Conservation (phyloP, 2,888 invertebrate species). For the Caenorhabditis sp. region DNA sequence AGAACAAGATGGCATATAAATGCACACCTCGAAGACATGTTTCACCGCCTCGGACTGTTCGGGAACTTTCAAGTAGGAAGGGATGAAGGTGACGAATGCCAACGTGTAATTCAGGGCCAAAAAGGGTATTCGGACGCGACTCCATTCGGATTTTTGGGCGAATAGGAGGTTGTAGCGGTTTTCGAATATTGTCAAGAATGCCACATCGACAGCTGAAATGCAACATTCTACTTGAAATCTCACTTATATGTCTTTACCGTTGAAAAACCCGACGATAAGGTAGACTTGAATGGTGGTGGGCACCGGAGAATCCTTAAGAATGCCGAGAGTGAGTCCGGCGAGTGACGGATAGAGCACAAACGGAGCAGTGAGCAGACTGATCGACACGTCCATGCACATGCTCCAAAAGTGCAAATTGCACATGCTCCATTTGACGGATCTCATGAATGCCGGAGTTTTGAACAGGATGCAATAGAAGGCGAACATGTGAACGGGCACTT, state of each 20-base stretch:
- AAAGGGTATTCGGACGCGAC: background rate
- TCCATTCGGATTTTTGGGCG: background rate
- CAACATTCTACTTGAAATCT: too few relatives aligned
- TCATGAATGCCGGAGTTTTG: background rate
- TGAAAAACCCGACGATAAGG: background rate
- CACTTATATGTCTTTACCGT: background rate
- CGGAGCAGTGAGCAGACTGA: background rate
- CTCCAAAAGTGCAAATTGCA: conserved; percentile 5
- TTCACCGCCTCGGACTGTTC: conserved; percentile 2
- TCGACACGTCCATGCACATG: conserved; percentile 1
- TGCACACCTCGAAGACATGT: background rate
- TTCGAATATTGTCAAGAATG: conserved; percentile 17
- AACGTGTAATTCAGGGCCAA: background rate
- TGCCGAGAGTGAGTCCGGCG: background rate
- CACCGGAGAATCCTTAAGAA: background rate
- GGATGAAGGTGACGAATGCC: background rate
- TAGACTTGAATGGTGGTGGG: background rate
- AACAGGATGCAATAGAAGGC: background rate
- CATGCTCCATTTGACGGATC: conserved; percentile 4
- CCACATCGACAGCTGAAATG: conserved; percentile 4
- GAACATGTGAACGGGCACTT: background rate
- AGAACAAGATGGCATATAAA: background rate
- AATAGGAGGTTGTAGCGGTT: conserved; percentile 27
- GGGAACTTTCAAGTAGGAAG: conserved; percentile 14
- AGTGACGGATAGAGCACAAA: background rate